phyloP scores from a whole-genome alignment of 2,888 invertebrate species.

The Melipona bicolor region DNA sequence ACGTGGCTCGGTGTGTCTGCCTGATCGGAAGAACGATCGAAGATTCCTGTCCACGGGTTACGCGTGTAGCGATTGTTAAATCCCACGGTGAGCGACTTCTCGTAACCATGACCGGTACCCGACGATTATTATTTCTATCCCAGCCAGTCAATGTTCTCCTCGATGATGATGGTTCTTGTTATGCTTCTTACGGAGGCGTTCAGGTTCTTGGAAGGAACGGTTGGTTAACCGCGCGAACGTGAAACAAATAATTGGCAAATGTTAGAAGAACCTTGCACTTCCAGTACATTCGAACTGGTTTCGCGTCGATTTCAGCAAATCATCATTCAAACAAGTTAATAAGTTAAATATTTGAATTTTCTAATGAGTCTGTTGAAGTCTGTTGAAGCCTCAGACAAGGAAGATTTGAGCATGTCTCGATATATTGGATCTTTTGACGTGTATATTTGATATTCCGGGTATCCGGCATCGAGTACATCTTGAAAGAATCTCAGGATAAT shows the following conservation, averaged over 20 bases:
- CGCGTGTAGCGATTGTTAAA: conserved; percentile 54
- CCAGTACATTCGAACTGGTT: background rate
- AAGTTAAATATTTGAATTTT: background rate
- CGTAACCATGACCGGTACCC: conserved; percentile 4
- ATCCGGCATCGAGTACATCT: conserved; percentile 37
- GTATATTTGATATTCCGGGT: conserved; percentile 38
- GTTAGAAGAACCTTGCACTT: background rate
- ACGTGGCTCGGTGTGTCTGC: conserved; percentile 45
- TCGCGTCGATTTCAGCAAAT: background rate
- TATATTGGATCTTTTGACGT: background rate
- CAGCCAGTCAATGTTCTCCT: background rate
- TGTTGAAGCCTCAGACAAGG: rapidly evolving
- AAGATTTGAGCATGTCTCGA: background rate
- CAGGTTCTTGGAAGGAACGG: background rate
- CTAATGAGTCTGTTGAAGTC: too few species aligned
- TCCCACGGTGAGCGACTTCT: conserved; percentile 43
- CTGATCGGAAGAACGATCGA: conserved; percentile 36
- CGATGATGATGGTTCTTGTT: background rate
- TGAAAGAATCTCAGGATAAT: conserved; percentile 49
- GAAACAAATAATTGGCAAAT: background rate
- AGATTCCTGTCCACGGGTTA: conserved; percentile 34
- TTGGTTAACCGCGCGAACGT: background rate
- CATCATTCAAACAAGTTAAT: background rate
- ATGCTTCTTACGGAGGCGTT: background rate
- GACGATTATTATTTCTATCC: conserved; percentile 25